These are phyloP conservation scores for Salminus brasiliensis DNA, from an alignment of 2,113 vertebrate genomes.

Conservation along the genomic window DNA sequence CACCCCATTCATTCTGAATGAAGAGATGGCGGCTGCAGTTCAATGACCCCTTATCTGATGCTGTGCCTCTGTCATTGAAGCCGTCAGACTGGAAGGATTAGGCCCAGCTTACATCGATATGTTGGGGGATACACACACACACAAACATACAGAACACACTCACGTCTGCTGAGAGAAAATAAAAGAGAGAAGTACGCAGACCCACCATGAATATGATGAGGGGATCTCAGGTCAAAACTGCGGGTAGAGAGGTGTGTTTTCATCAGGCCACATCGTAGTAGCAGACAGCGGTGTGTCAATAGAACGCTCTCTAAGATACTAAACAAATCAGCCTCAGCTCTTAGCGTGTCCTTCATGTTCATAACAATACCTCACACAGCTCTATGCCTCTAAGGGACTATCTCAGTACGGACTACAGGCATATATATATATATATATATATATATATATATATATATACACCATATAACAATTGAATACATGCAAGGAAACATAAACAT, in stretches of 20 bases:
- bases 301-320: conserved; percentile 70
- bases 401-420: too few relatives aligned
- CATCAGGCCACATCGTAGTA: conserved; percentile 69
- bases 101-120: conserved; percentile 74
- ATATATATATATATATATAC: too few relatives aligned
- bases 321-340: conserved; percentile 70
- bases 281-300: conserved; percentile 67
- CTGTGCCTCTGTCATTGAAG: conserved; percentile 75
- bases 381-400: conserved; percentile 57
- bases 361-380: conserved; percentile 69
- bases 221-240: conserved; percentile 68
- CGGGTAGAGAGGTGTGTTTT: conserved; percentile 70
- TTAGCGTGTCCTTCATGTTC: conserved; percentile 62
- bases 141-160: conserved; percentile 1
- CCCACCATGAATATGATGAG: conserved; percentile 59
- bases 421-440: too few relatives aligned
- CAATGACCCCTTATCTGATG: conserved; percentile 80
- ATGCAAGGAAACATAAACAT: too few relatives aligned
- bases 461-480: too few relatives aligned
- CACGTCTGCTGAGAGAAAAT: conserved; percentile 34
- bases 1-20: conserved; percentile 79
- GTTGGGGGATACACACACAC: conserved; percentile 44
- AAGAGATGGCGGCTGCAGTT: conserved; percentile 76
- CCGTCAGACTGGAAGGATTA: conserved; percentile 80
- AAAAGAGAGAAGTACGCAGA: conserved; percentile 38